Evolutionary conservation across 2,113 vertebrate genomes (phyloP).

Genomic region (Hirundichthys speculiger): DNA sequence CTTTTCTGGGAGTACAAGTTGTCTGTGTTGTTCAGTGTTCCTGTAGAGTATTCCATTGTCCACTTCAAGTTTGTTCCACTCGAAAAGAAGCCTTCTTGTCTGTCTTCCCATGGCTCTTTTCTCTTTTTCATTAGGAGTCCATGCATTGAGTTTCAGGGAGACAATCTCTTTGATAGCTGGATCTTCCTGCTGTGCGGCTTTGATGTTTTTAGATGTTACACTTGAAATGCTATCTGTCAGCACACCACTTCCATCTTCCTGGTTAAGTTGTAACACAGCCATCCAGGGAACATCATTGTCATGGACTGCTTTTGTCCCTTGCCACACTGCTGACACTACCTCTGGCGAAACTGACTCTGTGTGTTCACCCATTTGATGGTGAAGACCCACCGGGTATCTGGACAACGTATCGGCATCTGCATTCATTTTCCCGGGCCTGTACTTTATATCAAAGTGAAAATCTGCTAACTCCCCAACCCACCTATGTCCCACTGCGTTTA

Average conservation of each 20-base stretch:
- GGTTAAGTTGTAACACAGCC: neutral
- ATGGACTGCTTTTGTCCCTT: slow-evolving; percentile 5
- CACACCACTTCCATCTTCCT: neutral
- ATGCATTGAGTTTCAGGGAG: rapidly evolving
- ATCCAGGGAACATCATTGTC: slow-evolving; percentile 4
- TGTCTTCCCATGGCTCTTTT: slow-evolving; percentile 1
- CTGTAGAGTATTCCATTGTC: neutral
- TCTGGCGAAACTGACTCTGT: slow-evolving; percentile 2
- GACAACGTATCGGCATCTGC: neutral
- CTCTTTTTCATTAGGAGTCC: slow-evolving; percentile 12
- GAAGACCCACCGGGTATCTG: neutral
- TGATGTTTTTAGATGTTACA: slow-evolving; percentile 7
- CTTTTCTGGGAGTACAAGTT: neutral
- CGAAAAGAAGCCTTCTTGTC: neutral
- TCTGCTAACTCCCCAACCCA: neutral
- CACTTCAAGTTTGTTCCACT: neutral
- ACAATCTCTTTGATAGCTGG: slow-evolving; percentile 11
- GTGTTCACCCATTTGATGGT: neutral
- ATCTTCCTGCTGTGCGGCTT: slow-evolving; percentile 12
- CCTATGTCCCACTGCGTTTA: too few species aligned
- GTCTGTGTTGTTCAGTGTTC: neutral
- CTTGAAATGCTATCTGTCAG: rapidly evolving
- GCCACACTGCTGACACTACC: slow-evolving; percentile 10
- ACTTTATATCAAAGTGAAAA: neutral
- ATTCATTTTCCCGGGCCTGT: neutral